Evolutionary conservation across 2,888 invertebrate species (phyloP).

Genomic region (Euplexia lucipara): DNA sequence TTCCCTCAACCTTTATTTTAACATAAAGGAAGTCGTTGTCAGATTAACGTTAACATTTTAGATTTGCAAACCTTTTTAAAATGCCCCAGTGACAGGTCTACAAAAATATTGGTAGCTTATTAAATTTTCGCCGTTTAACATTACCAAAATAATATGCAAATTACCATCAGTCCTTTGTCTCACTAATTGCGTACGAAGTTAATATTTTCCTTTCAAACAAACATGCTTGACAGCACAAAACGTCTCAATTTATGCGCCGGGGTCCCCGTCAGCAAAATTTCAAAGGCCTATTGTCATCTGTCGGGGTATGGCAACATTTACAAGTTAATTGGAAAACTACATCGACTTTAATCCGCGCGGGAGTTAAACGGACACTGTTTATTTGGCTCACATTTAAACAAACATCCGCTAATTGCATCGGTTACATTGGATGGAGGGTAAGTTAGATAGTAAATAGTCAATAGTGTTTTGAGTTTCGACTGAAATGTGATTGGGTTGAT

Average conservation of each 20-base stretch:
- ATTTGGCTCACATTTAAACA: slow-evolving; percentile 63
- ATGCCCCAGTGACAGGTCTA: neutral
- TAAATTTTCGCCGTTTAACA: slow-evolving; percentile 13
- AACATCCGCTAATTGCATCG: slow-evolving; percentile 66
- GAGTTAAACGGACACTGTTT: slow-evolving; percentile 67
- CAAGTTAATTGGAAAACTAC: slow-evolving; percentile 77
- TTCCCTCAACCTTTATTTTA: no score
- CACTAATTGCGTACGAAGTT: slow-evolving; percentile 59
- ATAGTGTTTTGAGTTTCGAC: slow-evolving; percentile 50
- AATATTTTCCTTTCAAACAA: slow-evolving; percentile 70
- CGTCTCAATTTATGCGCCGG: slow-evolving; percentile 68
- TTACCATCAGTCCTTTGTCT: slow-evolving; percentile 57
- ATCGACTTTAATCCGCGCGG: slow-evolving; percentile 66
- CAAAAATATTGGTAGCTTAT: neutral
- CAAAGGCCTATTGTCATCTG: slow-evolving; percentile 64
- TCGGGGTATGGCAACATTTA: slow-evolving; percentile 61
- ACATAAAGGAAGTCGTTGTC: neutral
- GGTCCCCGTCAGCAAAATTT: slow-evolving; percentile 56
- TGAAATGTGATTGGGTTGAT: slow-evolving; percentile 2
- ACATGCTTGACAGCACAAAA: slow-evolving; percentile 58
- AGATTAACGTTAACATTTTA: neutral
- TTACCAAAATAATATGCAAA: slow-evolving; percentile 65
- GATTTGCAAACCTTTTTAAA: slow-evolving; percentile 1
- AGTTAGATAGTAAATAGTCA: slow-evolving; percentile 47
- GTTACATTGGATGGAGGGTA: slow-evolving; percentile 59